Percentiles rank a stretch among this genome's conserved stretches.
Conservation (phyloP, 2,888 invertebrate genomes). For the Anoplius nigerrimus region DNA sequence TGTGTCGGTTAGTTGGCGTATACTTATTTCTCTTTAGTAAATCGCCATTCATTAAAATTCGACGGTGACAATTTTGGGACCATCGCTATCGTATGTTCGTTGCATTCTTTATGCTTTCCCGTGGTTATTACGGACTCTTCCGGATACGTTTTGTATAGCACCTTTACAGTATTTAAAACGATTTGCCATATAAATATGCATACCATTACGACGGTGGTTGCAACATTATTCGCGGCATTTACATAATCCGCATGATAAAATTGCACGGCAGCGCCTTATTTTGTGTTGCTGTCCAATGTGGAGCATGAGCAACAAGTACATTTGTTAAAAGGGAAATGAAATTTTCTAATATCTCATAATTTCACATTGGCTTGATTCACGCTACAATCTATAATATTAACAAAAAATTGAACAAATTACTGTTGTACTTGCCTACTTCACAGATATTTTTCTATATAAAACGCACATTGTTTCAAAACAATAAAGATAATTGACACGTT, state of each 20-base stretch:
- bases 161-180: slow-evolving; percentile 30
- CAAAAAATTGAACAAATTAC: slow-evolving; percentile 8
- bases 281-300: slow-evolving; percentile 10
- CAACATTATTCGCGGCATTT: slow-evolving; percentile 18
- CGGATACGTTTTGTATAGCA: slow-evolving; percentile 23
- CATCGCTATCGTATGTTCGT: slow-evolving; percentile 47
- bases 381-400: slow-evolving; percentile 11
- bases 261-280: slow-evolving; percentile 12
- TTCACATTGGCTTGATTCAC: slow-evolving; percentile 11
- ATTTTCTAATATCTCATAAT: slow-evolving; percentile 14
- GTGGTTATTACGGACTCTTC: slow-evolving; percentile 18
- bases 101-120: slow-evolving; percentile 27
- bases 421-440: slow-evolving; percentile 10
- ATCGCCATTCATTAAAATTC: slow-evolving; percentile 37
- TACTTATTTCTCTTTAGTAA: slow-evolving; percentile 24
- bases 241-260: slow-evolving; percentile 22
- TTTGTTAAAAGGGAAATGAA: slow-evolving; percentile 3
- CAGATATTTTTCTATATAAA: slow-evolving; percentile 5
- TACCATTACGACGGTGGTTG: slow-evolving; percentile 32
- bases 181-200: slow-evolving; percentile 25
- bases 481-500: slow-evolving; percentile 23
- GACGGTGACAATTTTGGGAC: slow-evolving; percentile 54
- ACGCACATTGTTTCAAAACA: slow-evolving; percentile 14
- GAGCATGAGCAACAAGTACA: slow-evolving; percentile 6
- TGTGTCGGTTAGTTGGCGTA: slow-evolving; percentile 31